Conservation (phyloP, 2,113 vertebrate species). For the Pseudorasbora parva region DNA sequence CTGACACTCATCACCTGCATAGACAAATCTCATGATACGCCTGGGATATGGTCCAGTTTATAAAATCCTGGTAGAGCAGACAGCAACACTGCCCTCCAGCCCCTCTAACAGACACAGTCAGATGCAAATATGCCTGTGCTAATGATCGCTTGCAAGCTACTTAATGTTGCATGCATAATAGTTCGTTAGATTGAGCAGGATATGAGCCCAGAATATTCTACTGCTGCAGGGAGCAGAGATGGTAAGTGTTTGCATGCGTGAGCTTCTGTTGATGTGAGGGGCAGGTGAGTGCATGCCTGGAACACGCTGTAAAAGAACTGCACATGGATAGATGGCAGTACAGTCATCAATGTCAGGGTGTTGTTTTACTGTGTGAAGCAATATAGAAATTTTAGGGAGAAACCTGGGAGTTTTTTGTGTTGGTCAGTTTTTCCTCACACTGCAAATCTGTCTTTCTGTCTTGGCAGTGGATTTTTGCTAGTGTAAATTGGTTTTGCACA, state of each 20-base stretch:
- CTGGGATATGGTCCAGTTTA: slow-evolving; percentile 31
- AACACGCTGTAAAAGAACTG: slow-evolving; percentile 66
- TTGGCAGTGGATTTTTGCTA: background rate
- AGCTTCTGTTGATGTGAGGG: slow-evolving; percentile 64
- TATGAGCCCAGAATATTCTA: slow-evolving; percentile 12
- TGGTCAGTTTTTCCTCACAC: background rate
- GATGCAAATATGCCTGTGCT: slow-evolving; percentile 32
- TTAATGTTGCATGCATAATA: slow-evolving; percentile 57
- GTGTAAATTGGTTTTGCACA: background rate
- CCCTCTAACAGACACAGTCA: slow-evolving; percentile 9
- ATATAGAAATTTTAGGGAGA: background rate
- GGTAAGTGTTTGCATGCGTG: slow-evolving; percentile 29
- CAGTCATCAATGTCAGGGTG: slow-evolving; percentile 3
- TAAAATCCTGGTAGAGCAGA: slow-evolving; percentile 20
- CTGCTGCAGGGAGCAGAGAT: slow-evolving; percentile 31
- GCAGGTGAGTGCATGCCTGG: slow-evolving; percentile 79
- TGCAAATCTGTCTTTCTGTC: no score
- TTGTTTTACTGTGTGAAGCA: background rate
- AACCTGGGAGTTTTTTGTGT: background rate
- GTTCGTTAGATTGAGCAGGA: slow-evolving; percentile 12
- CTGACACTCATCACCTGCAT: slow-evolving; percentile 21
- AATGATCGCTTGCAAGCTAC: slow-evolving; percentile 34
- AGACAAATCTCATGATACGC: slow-evolving; percentile 19
- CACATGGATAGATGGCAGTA: slow-evolving; percentile 64
- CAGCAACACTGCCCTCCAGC: slow-evolving; percentile 38